phyloP scores from a whole-genome alignment of 2,113 vertebrate genomes.

The Pristiophorus japonicus region DNA sequence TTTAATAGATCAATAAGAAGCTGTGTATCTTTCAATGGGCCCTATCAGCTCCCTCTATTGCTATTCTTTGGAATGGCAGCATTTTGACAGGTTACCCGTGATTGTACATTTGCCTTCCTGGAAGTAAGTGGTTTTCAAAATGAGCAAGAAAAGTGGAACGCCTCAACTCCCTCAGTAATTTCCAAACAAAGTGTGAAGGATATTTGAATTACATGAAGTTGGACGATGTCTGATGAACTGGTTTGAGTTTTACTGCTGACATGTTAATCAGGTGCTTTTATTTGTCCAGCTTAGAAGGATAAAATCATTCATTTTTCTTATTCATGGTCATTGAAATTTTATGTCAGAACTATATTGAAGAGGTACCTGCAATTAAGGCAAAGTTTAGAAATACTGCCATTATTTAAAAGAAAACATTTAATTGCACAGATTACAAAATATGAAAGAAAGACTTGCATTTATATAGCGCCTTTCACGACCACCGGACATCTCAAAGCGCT shows the following conservation, averaged over 20 bases:
- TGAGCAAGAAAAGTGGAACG: background rate
- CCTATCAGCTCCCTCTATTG: background rate
- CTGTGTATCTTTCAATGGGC: background rate
- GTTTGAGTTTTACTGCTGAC: background rate
- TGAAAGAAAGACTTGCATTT: no score
- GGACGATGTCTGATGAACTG: background rate
- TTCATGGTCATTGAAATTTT: background rate
- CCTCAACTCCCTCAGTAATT: background rate
- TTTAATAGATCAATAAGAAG: background rate
- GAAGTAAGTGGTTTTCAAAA: background rate
- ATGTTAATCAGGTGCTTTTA: background rate
- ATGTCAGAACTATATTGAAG: background rate
- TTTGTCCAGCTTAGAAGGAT: background rate
- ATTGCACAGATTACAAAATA: constrained; percentile 10
- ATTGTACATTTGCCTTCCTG: no score
- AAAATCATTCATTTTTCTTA: background rate
- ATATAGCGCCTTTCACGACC: no score
- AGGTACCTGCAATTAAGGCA: background rate
- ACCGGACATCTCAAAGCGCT: no score
- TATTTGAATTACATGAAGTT: background rate
- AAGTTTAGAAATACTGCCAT: background rate
- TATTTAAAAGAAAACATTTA: background rate
- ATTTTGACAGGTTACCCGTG: background rate
- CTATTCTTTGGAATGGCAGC: background rate
- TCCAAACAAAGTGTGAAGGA: background rate